A percentile compares a stretch with the other conserved stretches of the same genome.
phyloP scores from a whole-genome alignment of 2,113 vertebrate species.

The Ictalurus punctatus region DNA sequence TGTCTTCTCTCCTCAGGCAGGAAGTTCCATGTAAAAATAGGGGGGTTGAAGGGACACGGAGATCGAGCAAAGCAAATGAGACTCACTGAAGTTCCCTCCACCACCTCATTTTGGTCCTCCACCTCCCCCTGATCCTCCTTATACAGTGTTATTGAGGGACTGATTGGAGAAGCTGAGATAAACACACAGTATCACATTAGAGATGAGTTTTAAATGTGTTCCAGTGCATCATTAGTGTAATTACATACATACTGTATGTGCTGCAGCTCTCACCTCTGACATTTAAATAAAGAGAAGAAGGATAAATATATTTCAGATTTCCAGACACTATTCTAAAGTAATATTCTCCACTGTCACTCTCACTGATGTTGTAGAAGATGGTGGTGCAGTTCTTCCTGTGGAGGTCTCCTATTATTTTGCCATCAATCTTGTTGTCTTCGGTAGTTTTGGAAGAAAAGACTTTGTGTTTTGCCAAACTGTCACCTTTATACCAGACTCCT shows the following conservation, averaged over 20 bases:
- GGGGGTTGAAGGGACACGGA: slow-evolving; percentile 24
- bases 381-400: slow-evolving; percentile 24
- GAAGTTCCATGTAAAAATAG: slow-evolving; percentile 30
- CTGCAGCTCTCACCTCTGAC: slow-evolving; percentile 24
- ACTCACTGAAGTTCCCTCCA: slow-evolving; percentile 41
- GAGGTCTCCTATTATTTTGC: slow-evolving; percentile 25
- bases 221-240: neutral
- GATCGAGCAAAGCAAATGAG: slow-evolving; percentile 32
- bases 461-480: neutral
- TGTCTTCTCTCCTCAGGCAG: neutral
- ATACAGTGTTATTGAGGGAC: slow-evolving; percentile 24
- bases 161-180: slow-evolving; percentile 26
- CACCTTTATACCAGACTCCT: slow-evolving; percentile 32
- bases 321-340: slow-evolving; percentile 20
- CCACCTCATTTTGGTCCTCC: slow-evolving; percentile 25
- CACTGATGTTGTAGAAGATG: slow-evolving; percentile 26
- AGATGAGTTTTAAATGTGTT: slow-evolving; percentile 17
- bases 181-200: slow-evolving; percentile 30
- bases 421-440: neutral
- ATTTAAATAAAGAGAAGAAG: slow-evolving; percentile 2
- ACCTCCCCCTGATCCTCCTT: slow-evolving; percentile 2
- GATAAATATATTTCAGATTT: slow-evolving; percentile 7
- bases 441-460: slow-evolving; percentile 9
- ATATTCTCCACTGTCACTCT: slow-evolving; percentile 11
- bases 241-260: neutral